phyloP scores from a whole-genome alignment of 2,888 invertebrate species.

The Copidosoma aretas region DNA sequence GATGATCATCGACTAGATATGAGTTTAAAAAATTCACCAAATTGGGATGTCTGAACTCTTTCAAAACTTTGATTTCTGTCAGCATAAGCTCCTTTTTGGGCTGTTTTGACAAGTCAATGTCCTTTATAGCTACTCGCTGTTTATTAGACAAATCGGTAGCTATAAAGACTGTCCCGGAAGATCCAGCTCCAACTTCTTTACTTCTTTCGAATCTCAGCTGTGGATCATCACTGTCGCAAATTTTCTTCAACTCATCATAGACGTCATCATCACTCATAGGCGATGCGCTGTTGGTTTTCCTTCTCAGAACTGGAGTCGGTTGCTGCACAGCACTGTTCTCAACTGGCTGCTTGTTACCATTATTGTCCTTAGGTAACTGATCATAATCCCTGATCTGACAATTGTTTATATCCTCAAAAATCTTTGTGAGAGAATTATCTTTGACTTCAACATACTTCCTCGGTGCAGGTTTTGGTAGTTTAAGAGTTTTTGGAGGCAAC shows the following conservation, averaged over 20 bases:
- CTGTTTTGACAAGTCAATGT: conserved; percentile 93
- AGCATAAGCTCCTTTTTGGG: conserved; percentile 94
- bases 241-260: conserved; percentile 76
- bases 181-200: conserved; percentile 89
- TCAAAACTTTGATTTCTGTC: conserved; percentile 91
- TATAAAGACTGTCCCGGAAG: conserved; percentile 90
- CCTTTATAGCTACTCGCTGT: conserved; percentile 90
- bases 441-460: conserved; percentile 47
- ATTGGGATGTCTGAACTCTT: conserved; percentile 91
- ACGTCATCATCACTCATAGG: conserved; percentile 75
- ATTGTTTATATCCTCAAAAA: conserved; percentile 52
- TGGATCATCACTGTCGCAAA: conserved; percentile 86
- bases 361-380: conserved; percentile 33
- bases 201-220: conserved; percentile 79
- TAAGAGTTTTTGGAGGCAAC: conserved; percentile 55
- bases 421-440: conserved; percentile 55
- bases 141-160: conserved; percentile 79
- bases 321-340: conserved; percentile 18
- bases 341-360: conserved; percentile 28
- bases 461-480: conserved; percentile 55
- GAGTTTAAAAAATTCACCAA: conserved; percentile 94
- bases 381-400: conserved; percentile 49
- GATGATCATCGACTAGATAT: conserved; percentile 87
- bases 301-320: conserved; percentile 69
- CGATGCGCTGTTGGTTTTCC: conserved; percentile 66